Conservation (phyloP, 2,113 vertebrate species). For the Gallinago undulata region DNA sequence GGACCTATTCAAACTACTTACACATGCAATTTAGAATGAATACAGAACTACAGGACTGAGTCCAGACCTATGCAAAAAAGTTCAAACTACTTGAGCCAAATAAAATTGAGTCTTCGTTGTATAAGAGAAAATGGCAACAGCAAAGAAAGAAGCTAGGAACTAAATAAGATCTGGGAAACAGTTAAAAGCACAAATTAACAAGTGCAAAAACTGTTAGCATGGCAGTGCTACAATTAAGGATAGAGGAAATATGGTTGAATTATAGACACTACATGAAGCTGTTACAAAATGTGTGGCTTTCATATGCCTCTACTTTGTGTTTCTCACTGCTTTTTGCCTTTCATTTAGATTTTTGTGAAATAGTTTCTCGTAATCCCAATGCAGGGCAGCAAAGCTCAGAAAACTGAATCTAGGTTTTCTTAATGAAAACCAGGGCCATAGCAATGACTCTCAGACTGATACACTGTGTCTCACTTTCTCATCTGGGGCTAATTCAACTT, state of each 20-base stretch:
- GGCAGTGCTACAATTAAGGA: background rate
- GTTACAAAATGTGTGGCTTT: background rate
- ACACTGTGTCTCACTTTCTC: too few relatives aligned
- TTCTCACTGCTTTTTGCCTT: background rate
- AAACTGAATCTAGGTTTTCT: background rate
- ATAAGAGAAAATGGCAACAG: background rate
- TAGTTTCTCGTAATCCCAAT: background rate
- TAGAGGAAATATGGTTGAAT: background rate
- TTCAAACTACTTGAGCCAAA: background rate
- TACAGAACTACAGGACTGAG: background rate
- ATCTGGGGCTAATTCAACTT: background rate
- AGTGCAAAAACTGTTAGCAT: background rate
- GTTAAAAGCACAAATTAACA: background rate
- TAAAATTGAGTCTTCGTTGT: background rate
- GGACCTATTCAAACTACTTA: background rate
- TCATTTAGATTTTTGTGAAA: background rate
- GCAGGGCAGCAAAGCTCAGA: constrained; percentile 39
- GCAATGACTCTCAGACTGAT: background rate
- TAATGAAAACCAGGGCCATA: background rate
- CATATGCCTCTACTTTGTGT: background rate
- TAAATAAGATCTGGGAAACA: background rate
- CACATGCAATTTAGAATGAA: background rate
- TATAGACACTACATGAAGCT: background rate
- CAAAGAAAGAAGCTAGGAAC: background rate
- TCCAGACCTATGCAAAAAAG: background rate